A percentile compares a stretch with the other conserved stretches of the same genome.
Evolutionary conservation across 1,140 invertebrate species (phyloP).

Genomic region (Aethina tumida): DNA sequence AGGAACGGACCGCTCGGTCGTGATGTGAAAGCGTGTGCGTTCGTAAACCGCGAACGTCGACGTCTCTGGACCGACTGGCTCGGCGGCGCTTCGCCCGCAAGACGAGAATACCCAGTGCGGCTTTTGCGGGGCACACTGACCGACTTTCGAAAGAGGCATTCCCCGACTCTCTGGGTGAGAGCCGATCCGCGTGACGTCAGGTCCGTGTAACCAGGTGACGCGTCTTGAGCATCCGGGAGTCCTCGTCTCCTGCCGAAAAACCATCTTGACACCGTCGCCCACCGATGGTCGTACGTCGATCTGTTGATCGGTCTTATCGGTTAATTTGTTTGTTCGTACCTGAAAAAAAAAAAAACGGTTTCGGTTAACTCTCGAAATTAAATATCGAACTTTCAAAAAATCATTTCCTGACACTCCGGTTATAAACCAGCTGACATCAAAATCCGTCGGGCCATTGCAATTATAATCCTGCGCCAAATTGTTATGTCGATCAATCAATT

Average conservation of each 20-base stretch:
- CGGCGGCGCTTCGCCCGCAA: background rate
- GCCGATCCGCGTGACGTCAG: slow-evolving; percentile 27
- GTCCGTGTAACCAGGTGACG: slow-evolving; percentile 17
- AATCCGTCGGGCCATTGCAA: too few species aligned
- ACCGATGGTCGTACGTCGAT: slow-evolving; percentile 1
- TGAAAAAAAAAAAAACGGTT: background rate
- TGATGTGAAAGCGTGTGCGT: too few species aligned
- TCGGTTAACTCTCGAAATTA: background rate
- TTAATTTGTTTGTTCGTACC: background rate
- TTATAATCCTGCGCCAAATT: too few species aligned
- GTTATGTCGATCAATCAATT: too few species aligned
- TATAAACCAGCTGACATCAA: too few species aligned
- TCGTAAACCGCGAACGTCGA: background rate
- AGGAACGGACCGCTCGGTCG: too few species aligned
- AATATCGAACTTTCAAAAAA: too few species aligned
- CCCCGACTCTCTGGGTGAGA: slow-evolving; percentile 28
- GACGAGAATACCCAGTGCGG: slow-evolving; percentile 2
- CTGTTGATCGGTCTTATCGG: slow-evolving; percentile 1
- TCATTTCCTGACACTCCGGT: too few species aligned
- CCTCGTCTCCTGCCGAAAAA: slow-evolving; percentile 9
- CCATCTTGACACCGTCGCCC: slow-evolving; percentile 1
- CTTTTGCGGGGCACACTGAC: slow-evolving; percentile 26
- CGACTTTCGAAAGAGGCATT: slow-evolving; percentile 31
- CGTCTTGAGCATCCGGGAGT: slow-evolving; percentile 22
- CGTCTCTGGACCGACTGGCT: slow-evolving; percentile 5